Evolutionary conservation across 2,888 invertebrate genomes (phyloP), one percentile per base, ranked within the genome.

Genomic region (Drosophila paucipuncta): DNA sequence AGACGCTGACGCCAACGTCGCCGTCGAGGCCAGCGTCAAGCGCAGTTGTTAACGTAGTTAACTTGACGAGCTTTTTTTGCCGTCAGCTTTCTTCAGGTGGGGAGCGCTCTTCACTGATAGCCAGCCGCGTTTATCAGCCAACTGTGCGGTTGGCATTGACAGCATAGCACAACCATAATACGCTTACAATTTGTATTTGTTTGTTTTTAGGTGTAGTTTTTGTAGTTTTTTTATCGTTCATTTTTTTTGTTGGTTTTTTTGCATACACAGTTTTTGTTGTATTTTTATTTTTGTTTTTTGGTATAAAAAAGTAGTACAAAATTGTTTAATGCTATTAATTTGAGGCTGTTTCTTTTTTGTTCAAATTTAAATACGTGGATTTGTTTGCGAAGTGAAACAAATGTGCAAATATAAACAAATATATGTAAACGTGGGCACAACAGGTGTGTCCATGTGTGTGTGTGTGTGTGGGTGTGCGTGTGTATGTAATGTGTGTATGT

Each of bases 231-330:
- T 63, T 25, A n/a, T 47, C 16, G 16, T 5, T 16, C 0, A 35
- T 67, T 83, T 82, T 53, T 58, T 57, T 79, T 80, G 22, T 22
- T 22, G 22, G 22, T 83, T 52, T 73, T 82, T 76, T 83, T 78
- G 81, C 83, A 88, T 84, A 84, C 89, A 84, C 86, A 72, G 82
- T 77, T 64, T 78, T 61, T 61, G 57, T 68, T 64, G 57, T 39
- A 49, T 33, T 52, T 71, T 67, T 70, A 53, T 57, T 63, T 50
- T 67, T 67, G 47, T 54, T 60, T 78, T 85, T 85, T 85, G 63
- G 83, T 84, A 84, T 89, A 85, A 85, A 85, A 82, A 85, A 86
- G 82, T 86, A 83, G 86, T 89, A 89, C 84, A 85, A 85, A 85
- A 85, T 59, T 69, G 41, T 78, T 76, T 79, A 79, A 85, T 73